Base-by-base conservation (phyloP, 2,797 vertebrate genomes). In the Falco peregrinus region DNA sequence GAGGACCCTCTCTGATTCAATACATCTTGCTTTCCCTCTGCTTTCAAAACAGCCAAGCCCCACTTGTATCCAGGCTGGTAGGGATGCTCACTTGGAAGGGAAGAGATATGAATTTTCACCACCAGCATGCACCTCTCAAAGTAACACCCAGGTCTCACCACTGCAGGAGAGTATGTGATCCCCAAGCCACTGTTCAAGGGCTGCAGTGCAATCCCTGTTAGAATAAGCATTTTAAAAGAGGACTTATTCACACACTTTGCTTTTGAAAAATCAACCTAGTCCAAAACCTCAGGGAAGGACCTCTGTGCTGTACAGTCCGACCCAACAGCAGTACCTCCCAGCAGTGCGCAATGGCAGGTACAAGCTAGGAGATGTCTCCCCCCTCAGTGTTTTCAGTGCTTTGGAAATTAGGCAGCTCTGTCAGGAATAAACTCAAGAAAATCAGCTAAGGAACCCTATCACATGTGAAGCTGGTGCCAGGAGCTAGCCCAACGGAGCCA, bases 31-130 rank as follows among this genome's bases (percentile, higher is more conserved):
- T 69, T 80, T 92, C 26, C 69, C 69, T 79, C 37, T 81, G 47
- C 33, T 89, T 95, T 53, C 61, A 51, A 59, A 92, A 65, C 10
- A 28, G 53, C 7, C 11, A n/a, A 79, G 57, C 29, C 16, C 26
- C 18, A 47, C 41, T 56, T 64, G 3, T 13, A 83, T 11, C 41
- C 45, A 81, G n/a, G 8, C 48, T 75, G 51, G 18, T 6, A 63
- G 10, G n/a, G 31, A 67, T 0, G 0, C 2, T 56, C 10, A 21
- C 18, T 73, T 47, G 47, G 43, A 84, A 71, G 24, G 29, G 43
- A 68, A 73, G 29, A 59, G 16, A 76, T 0, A 20, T 15, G 20
- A 50, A 37, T 83, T 65, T 76, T 91, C 39, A 84, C 54, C 53
- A 71, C 13, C 22, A 69, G 5, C 11, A n/a, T 1, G 16, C n/a